A percentile compares a stretch with the other conserved stretches of the same genome.
Conservation (phyloP, 2,797 vertebrate genomes). For the Syndactyla subalaris region DNA sequence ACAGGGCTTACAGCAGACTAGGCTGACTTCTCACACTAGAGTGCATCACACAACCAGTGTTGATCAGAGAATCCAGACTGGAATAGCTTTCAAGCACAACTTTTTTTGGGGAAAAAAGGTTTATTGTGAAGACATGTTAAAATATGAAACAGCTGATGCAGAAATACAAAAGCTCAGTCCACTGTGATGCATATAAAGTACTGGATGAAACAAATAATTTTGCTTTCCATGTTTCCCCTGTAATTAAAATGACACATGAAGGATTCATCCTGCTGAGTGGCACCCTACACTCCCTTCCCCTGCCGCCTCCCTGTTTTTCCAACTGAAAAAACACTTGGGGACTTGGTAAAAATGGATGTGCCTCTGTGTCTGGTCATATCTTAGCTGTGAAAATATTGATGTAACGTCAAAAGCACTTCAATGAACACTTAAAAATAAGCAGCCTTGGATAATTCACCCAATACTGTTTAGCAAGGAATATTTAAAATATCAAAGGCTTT, state of each 20-base stretch:
- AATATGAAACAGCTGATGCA: not conserved
- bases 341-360: not conserved
- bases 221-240: not conserved
- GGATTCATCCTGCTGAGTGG: not conserved
- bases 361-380: not conserved
- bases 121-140: not conserved
- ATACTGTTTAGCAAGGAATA: not conserved
- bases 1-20: not conserved
- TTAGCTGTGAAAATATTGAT: not conserved
- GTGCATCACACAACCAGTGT: fast-evolving
- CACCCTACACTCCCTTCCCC: not conserved
- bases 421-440: not conserved
- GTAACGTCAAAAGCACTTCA: not conserved
- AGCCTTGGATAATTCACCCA: not conserved
- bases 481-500: not conserved
- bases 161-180: not conserved
- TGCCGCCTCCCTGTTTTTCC: too few species aligned
- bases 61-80: not conserved
- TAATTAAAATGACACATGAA: conserved; percentile 20
- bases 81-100: not conserved
- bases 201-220: not conserved
- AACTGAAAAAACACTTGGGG: not conserved
- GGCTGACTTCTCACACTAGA: not conserved
- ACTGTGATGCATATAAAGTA: not conserved
- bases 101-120: not conserved